A percentile compares a stretch with the other conserved stretches of the same genome.
Evolutionary conservation across 2,797 vertebrate genomes (phyloP).

Genomic region (Intellagama lesueurii): DNA sequence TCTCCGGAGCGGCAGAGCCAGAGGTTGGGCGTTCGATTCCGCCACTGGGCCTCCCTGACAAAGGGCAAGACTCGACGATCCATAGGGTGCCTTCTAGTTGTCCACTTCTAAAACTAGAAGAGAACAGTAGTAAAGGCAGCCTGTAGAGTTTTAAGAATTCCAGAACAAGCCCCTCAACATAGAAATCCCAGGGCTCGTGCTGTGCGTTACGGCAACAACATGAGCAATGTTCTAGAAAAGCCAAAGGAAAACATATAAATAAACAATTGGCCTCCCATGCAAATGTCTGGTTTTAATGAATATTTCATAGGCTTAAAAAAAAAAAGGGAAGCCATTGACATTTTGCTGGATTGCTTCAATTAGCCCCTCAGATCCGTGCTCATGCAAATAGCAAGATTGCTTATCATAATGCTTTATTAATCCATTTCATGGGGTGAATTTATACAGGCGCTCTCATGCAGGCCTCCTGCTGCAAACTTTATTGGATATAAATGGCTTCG

Average conservation of each 20-base stretch:
- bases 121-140: too few relatives aligned
- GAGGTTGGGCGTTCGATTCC: too few relatives aligned
- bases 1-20: too few relatives aligned
- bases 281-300: constrained; percentile 62
- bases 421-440: constrained; percentile 73
- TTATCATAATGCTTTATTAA: constrained; percentile 81
- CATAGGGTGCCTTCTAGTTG: too few relatives aligned
- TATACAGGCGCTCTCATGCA: constrained; percentile 48
- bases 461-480: constrained; percentile 72
- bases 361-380: constrained; percentile 71
- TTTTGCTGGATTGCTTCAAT: constrained; percentile 83
- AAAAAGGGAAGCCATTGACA: constrained; percentile 71
- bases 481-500: constrained; percentile 74
- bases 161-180: too few relatives aligned
- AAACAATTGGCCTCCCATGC: constrained; percentile 53
- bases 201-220: background rate
- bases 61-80: too few relatives aligned
- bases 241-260: constrained; percentile 57
- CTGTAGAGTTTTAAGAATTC: background rate
- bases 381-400: constrained; percentile 77
- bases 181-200: fast-evolving
- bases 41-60: too few relatives aligned
- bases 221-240: constrained; percentile 40
- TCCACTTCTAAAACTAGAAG: too few relatives aligned
- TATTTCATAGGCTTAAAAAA: constrained; percentile 70